phyloP scores from a whole-genome alignment of 2,888 invertebrate genomes.

The Mechanitis mazaeus region DNA sequence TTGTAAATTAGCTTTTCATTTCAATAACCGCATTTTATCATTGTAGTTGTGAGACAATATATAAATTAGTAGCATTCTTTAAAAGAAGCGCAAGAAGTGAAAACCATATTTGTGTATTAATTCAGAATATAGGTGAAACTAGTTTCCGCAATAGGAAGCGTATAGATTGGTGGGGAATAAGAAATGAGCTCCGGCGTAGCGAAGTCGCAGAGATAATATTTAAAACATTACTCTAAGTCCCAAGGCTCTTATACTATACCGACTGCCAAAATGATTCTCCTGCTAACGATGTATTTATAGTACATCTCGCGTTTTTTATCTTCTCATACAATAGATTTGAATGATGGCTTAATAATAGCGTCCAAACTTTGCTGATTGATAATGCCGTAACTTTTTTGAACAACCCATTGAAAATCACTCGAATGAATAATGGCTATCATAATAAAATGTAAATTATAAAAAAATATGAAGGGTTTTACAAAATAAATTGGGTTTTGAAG shows the following conservation, averaged over 20 bases:
- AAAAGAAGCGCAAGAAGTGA: too few species aligned
- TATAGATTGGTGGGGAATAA: constrained; percentile 2
- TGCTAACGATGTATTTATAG: constrained; percentile 27
- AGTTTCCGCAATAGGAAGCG: background rate
- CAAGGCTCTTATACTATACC: background rate
- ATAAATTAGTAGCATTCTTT: too few species aligned
- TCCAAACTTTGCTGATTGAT: constrained; percentile 27
- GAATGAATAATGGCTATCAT: constrained; percentile 20
- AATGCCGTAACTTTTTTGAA: constrained; percentile 22
- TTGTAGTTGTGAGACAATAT: too few species aligned
- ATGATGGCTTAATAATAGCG: constrained; percentile 27
- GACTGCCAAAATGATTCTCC: constrained; percentile 17
- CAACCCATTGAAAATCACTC: constrained; percentile 23
- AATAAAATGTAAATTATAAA: constrained; percentile 5
- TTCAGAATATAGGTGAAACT: background rate
- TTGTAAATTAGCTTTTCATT: too few species aligned
- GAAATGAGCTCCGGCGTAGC: background rate
- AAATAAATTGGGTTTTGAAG: too few species aligned
- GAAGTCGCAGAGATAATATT: constrained; percentile 4
- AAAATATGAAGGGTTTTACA: too few species aligned
- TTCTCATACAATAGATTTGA: constrained; percentile 25
- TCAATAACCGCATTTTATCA: too few species aligned
- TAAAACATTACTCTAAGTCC: constrained; percentile 1
- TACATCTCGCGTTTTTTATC: constrained; percentile 17
- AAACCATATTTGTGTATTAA: background rate